phyloP scores from a whole-genome alignment of 2,888 invertebrate species.

The Tolmerus cingulatus region DNA sequence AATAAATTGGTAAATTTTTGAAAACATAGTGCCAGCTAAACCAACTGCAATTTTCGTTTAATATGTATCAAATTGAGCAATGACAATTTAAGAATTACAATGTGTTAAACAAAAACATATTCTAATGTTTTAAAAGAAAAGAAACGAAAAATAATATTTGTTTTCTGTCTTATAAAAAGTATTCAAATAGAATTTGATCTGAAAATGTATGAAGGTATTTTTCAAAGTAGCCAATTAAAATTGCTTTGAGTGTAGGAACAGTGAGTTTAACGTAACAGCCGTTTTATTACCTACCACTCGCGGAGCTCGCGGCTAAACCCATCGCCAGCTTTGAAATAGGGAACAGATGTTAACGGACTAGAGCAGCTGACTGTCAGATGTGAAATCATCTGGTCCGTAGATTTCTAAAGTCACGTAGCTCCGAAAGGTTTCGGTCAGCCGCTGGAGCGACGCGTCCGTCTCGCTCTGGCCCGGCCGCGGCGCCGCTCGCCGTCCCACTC shows the following conservation, averaged over 20 bases:
- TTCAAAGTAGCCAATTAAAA: neutral
- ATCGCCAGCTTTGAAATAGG: neutral
- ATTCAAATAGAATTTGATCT: too few species aligned
- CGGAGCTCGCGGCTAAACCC: neutral
- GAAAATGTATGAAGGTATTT: neutral
- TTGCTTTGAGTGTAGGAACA: neutral
- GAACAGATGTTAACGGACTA: neutral
- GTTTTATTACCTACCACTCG: neutral
- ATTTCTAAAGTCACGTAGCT: neutral
- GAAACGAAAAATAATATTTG: too few species aligned
- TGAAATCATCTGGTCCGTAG: neutral
- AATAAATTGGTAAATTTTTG: too few species aligned
- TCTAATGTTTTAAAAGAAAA: too few species aligned
- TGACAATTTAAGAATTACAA: too few species aligned
- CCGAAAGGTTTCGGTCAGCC: neutral
- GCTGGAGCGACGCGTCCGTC: neutral
- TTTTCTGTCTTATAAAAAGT: too few species aligned
- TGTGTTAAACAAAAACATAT: too few species aligned
- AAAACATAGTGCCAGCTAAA: too few species aligned
- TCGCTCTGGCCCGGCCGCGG: neutral
- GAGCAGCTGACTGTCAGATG: conserved; percentile 6
- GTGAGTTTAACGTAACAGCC: neutral
- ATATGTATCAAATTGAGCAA: too few species aligned
- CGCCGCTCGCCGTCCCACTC: neutral
- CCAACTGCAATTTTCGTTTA: too few species aligned